Base-by-base conservation (phyloP, 2,888 invertebrate species). In the Melolontha melolontha region DNA sequence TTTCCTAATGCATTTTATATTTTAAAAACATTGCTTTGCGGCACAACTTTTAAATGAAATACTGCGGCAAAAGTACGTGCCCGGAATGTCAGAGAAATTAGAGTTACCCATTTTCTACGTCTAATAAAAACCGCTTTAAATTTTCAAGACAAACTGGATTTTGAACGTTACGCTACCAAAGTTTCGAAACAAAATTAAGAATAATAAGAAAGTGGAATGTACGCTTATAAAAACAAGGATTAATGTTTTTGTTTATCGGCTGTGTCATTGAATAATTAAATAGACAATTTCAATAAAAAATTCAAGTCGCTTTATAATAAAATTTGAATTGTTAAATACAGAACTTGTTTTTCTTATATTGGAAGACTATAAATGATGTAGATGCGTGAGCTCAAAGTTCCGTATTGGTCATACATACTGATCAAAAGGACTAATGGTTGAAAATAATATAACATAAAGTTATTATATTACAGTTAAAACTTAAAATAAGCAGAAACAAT, bases 11-110 rank as follows among this genome's bases (percentile, higher is more conserved):
- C 34, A 10, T 52, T 34, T 52, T 34, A 39, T 34, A 39, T 52
- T 52, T 52, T 7, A 34, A 39, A 52, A 52, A 52, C 52, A 52
- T 52, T 39, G 14, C 52, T 6, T 29, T 29, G 12, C 49, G 8
- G 14, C 52, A 34, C 52, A 52, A 39, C 52, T 52, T 52, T 34
- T 52, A 52, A 39, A 52, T 52, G 52, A 52, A 52, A 52, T 34
- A 52, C 52, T 52, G 52, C 52, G 52, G 39, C 6, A 34, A 34
- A 52, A 16, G n/a, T 52, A 52, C 52, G 52, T 52, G 52, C 52
- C 52, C 8, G 14, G 34, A n/a, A 52, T 52, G 52, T 39, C 39
- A 39, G 34, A 34, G 16, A 14, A 52, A 52, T 34, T 52, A n/a
- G n/a, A 7, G 34, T 29, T 34, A 12, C 52, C 52, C 16, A 52